A percentile compares a stretch with the other conserved stretches of the same genome.
Conservation (phyloP, 2,797 vertebrate species). For the Peromyscus aztecus region DNA sequence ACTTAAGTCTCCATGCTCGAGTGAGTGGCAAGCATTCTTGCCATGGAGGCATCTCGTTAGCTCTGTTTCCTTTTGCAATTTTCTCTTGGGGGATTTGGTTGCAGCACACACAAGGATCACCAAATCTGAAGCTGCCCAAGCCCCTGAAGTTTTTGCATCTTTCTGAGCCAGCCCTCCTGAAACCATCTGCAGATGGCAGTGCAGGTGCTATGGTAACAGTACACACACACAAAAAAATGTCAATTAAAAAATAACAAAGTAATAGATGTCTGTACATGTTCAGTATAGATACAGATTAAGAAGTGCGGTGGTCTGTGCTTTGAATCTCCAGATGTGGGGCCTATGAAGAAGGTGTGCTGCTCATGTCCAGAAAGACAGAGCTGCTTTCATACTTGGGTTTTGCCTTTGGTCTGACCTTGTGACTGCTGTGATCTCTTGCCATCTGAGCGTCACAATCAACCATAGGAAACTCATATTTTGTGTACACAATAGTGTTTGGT, state of each 20-base stretch:
- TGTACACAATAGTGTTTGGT: background rate
- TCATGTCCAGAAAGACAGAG: background rate
- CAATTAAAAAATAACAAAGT: background rate
- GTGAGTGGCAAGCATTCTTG: background rate
- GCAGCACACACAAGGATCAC: no score
- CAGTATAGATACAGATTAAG: background rate
- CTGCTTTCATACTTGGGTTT: background rate
- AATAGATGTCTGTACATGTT: background rate
- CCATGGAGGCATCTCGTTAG: background rate
- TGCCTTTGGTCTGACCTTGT: background rate
- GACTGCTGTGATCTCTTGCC: background rate
- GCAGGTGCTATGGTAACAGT: no score
- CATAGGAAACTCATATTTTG: background rate
- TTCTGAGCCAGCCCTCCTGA: accelerated
- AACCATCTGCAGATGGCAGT: background rate
- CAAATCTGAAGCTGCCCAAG: background rate
- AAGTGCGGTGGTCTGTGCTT: background rate
- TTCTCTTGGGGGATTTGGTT: background rate
- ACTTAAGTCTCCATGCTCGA: no score
- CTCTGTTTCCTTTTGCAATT: no score
- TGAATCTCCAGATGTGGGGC: background rate
- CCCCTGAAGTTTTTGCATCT: background rate
- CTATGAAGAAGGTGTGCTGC: accelerated
- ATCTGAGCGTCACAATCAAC: background rate
- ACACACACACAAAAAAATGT: no score